Conservation (phyloP, 1,140 invertebrate genomes). For the Ceratosolen solmsi region DNA sequence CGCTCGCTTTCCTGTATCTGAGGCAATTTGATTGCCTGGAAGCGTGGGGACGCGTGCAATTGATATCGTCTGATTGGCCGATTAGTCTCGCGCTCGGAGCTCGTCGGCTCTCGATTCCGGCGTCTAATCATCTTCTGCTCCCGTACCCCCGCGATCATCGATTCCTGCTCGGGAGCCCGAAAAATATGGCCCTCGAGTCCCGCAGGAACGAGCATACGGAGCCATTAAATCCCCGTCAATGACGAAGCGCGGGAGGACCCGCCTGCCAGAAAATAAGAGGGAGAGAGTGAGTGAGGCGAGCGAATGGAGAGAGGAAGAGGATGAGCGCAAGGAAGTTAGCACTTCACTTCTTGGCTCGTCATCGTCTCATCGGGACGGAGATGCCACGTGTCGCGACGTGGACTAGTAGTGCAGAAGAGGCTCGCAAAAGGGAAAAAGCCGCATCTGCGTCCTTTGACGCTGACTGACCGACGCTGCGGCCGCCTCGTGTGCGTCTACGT, state of each 20-base stretch:
- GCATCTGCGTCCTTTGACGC: neutral
- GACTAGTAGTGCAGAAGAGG: neutral
- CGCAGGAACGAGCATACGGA: too few relatives aligned
- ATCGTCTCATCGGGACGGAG: too few relatives aligned
- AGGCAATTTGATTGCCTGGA: constrained; percentile 15
- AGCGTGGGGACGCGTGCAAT: neutral
- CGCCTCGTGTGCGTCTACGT: constrained; percentile 24
- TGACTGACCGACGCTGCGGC: constrained; percentile 21
- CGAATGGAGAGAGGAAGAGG: neutral
- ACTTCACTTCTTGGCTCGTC: too few relatives aligned
- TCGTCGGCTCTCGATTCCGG: constrained; percentile 2
- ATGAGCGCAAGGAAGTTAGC: neutral
- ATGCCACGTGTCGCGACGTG: neutral
- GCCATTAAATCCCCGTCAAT: too few relatives aligned
- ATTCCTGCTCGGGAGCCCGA: neutral
- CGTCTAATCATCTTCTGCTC: constrained; percentile 1
- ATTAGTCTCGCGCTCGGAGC: constrained; percentile 3
- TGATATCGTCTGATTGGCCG: constrained; percentile 27
- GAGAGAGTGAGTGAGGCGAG: neutral
- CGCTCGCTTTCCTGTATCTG: neutral
- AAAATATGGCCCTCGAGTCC: neutral
- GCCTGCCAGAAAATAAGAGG: neutral
- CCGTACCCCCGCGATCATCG: neutral
- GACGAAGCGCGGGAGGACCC: too few relatives aligned
- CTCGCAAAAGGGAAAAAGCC: neutral